A percentile compares a stretch with the other conserved stretches of the same genome.
Evolutionary conservation across 2,888 invertebrate genomes (phyloP).

Genomic region (Spodoptera exigua): DNA sequence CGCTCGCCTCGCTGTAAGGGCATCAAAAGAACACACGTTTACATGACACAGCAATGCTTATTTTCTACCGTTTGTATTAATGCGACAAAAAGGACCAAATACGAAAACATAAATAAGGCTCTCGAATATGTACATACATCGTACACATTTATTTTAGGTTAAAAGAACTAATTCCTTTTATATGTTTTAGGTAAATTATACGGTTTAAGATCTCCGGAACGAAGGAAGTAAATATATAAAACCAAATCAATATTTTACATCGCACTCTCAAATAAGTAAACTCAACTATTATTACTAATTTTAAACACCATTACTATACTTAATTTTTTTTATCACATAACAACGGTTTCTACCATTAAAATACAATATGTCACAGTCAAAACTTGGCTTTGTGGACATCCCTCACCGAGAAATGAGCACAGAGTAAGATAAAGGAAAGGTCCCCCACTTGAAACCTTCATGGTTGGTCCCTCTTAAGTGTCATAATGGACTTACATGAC

Average conservation of each 20-base stretch:
- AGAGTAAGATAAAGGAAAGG: not conserved
- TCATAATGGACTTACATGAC: not conserved
- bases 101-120: no score
- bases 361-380: constrained; percentile 7
- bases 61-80: constrained; percentile 3
- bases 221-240: no score
- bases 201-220: no score
- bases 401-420: constrained; percentile 1
- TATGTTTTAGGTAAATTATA: no score
- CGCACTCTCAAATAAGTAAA: no score
- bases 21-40: constrained; percentile 1
- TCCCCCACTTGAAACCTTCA: not conserved
- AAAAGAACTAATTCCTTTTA: no score
- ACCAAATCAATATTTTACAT: no score
- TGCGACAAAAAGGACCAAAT: not conserved
- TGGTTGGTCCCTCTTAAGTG: not conserved
- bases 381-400: constrained; percentile 8
- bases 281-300: no score
- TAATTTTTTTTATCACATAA: no score
- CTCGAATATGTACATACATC: no score
- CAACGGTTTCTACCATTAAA: not conserved
- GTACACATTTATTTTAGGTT: no score
- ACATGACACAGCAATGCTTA: constrained; percentile 6
- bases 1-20: not conserved
- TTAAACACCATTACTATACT: no score